Evolutionary conservation across 35 echinoderm and acorn worm species (phyloP).

Genomic region (Ophiothrix spiculata): DNA sequence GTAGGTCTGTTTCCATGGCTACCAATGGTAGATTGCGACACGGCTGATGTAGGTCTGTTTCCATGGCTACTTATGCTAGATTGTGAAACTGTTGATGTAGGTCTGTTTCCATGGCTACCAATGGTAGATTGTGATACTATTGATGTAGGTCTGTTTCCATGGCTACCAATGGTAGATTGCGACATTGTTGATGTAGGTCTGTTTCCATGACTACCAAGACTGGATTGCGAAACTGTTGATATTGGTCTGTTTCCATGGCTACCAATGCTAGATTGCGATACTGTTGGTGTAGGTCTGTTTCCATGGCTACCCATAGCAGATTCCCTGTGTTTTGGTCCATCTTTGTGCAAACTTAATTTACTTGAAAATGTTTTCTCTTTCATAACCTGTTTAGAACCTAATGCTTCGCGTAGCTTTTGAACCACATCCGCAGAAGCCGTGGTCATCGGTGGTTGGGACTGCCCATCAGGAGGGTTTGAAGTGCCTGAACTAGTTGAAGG

Average conservation of each 20-base stretch:
- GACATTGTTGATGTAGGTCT: too few relatives aligned
- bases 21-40: neutral
- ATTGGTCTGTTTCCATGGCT: neutral
- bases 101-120: neutral
- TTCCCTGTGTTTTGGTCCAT: neutral
- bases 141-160: too few relatives aligned
- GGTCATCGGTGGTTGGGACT: too few relatives aligned
- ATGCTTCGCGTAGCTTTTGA: neutral
- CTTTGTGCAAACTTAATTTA: neutral
- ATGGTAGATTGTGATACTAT: too few relatives aligned
- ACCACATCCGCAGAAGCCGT: neutral
- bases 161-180: too few relatives aligned
- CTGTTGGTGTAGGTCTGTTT: neutral
- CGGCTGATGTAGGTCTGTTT: neutral
- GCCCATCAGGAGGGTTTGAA: too few relatives aligned
- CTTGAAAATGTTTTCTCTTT: neutral
- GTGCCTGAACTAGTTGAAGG: too few relatives aligned
- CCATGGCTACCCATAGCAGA: neutral
- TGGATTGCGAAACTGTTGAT: neutral
- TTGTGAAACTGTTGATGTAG: neutral
- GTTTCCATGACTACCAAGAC: too few relatives aligned
- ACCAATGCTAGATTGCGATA: neutral
- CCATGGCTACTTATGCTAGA: neutral
- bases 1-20: neutral
- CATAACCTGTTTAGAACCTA: neutral